Base-by-base conservation (phyloP, 2,888 invertebrate genomes). In the Hanleya hanleyi region DNA sequence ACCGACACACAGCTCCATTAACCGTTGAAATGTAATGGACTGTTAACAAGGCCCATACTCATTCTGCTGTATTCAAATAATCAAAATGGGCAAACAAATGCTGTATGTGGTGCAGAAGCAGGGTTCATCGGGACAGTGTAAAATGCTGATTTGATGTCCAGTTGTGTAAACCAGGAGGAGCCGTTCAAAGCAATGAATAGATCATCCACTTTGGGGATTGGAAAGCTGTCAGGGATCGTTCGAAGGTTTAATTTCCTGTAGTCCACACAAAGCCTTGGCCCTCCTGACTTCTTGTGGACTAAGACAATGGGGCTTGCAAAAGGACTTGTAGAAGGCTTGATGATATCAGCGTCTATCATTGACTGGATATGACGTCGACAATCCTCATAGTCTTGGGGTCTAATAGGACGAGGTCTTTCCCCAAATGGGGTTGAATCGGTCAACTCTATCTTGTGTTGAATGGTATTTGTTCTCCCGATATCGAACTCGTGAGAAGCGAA, bases 1-100 rank as follows among this genome's bases (percentile, higher is more conserved):
- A 12, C 64, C 22, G 47, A 74, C 66, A 49, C 51, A 66, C 50
- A 7, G 33, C n/a, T 70, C 65, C 70, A 74, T 71, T 29, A 70
- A 36, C 12, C 67, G 22, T 22, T 57, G 71, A 32, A 67, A 71
- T 1, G 41, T 33, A 32, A 15, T 15, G 5, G 71, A 41, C n/a
- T 1, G 61, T 32, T 50, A n/a, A n/a, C n/a, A n/a, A n/a, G n/a
- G n/a, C n/a, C n/a, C n/a, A n/a, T n/a, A n/a, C n/a, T n/a, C n/a
- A 71, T 38, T 6, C 66, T 37, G 0, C 61, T 36, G 5, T 29
- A 71, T 26, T 71, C 33, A 29, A 47, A 71, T 9, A 61, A 6
- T 41, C 41, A 9, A 18, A 41, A 41, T 41, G 41, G 41, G 18
- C 41, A 41, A 18, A 41, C 41, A 18, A 41, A 41, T 12, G 41